Conservation (phyloP, 92 coral and sea anemone genomes). For the Chrysogorgia sp. region DNA sequence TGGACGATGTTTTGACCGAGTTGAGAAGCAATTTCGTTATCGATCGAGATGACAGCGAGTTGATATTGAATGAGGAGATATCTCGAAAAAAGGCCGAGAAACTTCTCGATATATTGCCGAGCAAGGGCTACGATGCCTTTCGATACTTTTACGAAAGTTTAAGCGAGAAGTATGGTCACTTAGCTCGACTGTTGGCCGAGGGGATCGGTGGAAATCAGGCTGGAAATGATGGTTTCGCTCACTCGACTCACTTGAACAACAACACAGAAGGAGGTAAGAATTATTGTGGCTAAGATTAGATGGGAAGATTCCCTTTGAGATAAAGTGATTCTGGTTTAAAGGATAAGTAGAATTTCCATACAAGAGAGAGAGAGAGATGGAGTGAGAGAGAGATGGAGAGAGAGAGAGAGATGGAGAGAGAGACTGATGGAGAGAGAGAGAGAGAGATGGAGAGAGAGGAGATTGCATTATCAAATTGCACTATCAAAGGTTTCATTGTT, state of each 20-base stretch:
- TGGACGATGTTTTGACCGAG: conserved; percentile 78
- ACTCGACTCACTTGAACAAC: no score
- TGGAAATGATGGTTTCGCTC: neutral
- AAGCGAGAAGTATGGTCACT: conserved; percentile 81
- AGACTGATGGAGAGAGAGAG: no score
- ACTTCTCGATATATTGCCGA: conserved; percentile 83
- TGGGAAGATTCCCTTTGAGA: no score
- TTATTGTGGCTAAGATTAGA: neutral
- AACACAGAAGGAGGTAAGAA: neutral
- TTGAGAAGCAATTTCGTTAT: conserved; percentile 78
- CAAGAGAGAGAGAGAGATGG: no score
- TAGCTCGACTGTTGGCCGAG: conserved; percentile 66
- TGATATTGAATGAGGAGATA: conserved; percentile 67
- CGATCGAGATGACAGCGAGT: conserved; percentile 77
- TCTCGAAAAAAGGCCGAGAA: conserved; percentile 71
- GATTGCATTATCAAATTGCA: no score
- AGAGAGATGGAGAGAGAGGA: no score
- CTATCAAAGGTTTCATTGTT: no score
- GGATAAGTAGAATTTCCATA: no score
- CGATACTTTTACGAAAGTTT: conserved; percentile 66
- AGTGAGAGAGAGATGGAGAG: no score
- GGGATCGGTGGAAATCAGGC: conserved; percentile 61
- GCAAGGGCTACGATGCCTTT: conserved; percentile 85
- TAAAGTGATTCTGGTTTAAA: no score
- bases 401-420: no score